These are phyloP conservation scores for Sylvilagus floridanus DNA, from an alignment of 2,797 vertebrate species.

Conservation along the genomic window DNA sequence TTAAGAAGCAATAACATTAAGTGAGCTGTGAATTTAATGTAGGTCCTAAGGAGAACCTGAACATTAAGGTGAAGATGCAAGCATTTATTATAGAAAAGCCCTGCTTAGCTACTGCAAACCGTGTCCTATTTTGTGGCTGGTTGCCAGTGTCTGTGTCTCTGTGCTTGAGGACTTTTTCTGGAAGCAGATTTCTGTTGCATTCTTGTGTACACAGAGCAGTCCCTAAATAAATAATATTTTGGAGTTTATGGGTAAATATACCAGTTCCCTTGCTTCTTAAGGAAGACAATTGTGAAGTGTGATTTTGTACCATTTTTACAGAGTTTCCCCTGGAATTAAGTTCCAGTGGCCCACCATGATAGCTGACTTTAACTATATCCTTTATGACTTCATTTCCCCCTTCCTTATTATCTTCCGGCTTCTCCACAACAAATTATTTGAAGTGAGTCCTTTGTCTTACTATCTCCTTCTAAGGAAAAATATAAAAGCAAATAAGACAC, in stretches of 20 bases:
- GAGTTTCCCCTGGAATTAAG: not conserved
- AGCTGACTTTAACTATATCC: not conserved
- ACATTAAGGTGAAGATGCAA: not conserved
- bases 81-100: not conserved
- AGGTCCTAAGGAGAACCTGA: not conserved
- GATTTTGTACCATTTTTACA: not conserved
- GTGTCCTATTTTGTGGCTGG: not conserved
- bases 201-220: no score
- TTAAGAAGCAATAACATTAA: constrained; percentile 5
- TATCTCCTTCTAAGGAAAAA: not conserved
- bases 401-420: not conserved
- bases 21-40: not conserved
- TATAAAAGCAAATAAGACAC: not conserved
- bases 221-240: not conserved
- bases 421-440: not conserved
- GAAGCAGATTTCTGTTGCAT: not conserved
- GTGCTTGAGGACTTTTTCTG: not conserved
- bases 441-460: not conserved
- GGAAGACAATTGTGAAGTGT: not conserved
- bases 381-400: not conserved
- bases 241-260: not conserved
- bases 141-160: not conserved
- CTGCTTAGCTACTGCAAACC: not conserved
- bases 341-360: not conserved
- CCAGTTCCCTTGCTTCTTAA: not conserved